Base-by-base conservation (phyloP, 2,113 vertebrate species). In the Chionomys nivalis region DNA sequence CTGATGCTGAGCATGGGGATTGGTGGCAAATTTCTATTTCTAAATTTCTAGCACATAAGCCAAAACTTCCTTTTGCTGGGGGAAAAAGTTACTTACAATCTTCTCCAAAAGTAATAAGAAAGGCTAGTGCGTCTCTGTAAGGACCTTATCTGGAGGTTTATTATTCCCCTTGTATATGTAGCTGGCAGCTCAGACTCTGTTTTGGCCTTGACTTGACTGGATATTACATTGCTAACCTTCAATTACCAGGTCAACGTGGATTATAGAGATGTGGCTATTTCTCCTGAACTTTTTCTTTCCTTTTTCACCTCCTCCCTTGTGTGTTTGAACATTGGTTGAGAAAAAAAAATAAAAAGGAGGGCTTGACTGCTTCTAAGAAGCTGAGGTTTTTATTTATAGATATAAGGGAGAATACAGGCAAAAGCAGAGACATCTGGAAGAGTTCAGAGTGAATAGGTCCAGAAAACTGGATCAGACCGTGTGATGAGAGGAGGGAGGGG, bases 1-100 rank as follows among this genome's bases (percentile, higher is more conserved):
- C 70, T 94, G 70, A 86, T 88, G 92, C 1, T 55, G 39, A 94
- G 9, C 90, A 31, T 94, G 92, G 44, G n/a, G 68, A 72, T n/a
- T 93, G 39, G 42, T 79, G 21, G 21, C 42, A 95, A 47, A 63
- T 76, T 75, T 77, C 63, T 39, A 52, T 77, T 52, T 2, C 61
- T 24, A 65, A 93, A 70, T 6, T 39, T 19, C 95, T 83, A 66
- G 19, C 36, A 91, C 44, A 75, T 63, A 39, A 21, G 28, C 81
- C 81, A 55, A 87, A 76, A 85, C 39, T 90, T 28, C 28, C 28
- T 70, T 31, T 61, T 36, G 52, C 85, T 49, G 16, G 49, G 5
- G 10, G 23, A 75, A 6, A 6, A n/a, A 65, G 7, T 92, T 94
- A 73, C 44, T 13, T 4, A 66, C 61, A 78, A 28, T 72, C 47